Evolutionary conservation across 2,113 vertebrate species (phyloP).

Genomic region (Hoplias malabaricus): DNA sequence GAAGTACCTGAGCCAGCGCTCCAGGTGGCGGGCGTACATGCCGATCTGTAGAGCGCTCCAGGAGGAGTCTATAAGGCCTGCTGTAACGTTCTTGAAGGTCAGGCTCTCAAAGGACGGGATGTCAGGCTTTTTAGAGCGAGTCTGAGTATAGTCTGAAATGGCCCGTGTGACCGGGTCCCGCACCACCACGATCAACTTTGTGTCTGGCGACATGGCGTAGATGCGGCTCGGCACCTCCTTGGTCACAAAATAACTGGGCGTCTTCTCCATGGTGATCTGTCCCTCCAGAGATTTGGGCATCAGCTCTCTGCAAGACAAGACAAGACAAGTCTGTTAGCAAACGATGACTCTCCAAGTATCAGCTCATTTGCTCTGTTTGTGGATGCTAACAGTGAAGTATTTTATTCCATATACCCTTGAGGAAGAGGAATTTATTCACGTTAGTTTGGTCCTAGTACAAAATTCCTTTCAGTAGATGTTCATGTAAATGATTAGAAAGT

Average conservation of each 20-base stretch:
- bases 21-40: constrained; percentile 92
- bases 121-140: constrained; percentile 89
- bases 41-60: constrained; percentile 97
- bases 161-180: constrained; percentile 90
- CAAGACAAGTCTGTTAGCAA: constrained; percentile 27
- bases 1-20: constrained; percentile 90
- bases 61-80: constrained; percentile 85
- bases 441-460: no score
- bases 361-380: neutral
- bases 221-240: constrained; percentile 88
- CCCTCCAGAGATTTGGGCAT: constrained; percentile 90
- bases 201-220: constrained; percentile 86
- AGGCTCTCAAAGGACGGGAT: constrained; percentile 91
- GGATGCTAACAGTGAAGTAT: no score
- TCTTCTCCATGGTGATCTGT: constrained; percentile 96
- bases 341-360: neutral
- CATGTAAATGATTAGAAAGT: neutral
- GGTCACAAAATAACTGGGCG: constrained; percentile 91
- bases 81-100: constrained; percentile 87
- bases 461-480: neutral
- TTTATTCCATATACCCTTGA: no score
- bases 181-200: constrained; percentile 91
- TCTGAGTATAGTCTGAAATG: constrained; percentile 96
- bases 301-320: constrained; percentile 73
- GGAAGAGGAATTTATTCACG: no score